These are phyloP conservation scores for Rhinolophus sinicus DNA, from an alignment of 2,113 vertebrate genomes.

Conservation along the genomic window DNA sequence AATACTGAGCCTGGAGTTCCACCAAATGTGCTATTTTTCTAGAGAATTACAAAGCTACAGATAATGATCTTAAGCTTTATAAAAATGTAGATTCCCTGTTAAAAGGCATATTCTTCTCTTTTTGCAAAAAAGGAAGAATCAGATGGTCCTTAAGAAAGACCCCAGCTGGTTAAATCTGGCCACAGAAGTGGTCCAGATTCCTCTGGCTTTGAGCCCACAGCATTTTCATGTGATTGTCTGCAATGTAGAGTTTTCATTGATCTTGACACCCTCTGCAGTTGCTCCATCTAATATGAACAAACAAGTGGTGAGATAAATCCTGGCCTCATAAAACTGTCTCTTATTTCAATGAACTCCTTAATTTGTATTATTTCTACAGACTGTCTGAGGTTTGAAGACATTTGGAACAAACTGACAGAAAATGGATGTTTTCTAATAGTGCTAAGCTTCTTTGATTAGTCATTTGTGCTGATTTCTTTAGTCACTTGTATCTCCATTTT, in stretches of 20 bases:
- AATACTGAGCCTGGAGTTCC: background rate
- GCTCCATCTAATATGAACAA: background rate
- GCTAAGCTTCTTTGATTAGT: background rate
- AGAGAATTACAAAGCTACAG: background rate
- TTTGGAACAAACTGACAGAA: background rate
- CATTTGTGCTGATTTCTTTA: constrained; percentile 15
- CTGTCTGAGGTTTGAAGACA: background rate
- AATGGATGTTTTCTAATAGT: constrained; percentile 15
- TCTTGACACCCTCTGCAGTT: background rate
- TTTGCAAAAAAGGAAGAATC: background rate
- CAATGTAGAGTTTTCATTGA: background rate
- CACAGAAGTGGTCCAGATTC: background rate
- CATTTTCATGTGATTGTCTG: background rate
- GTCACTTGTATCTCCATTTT: background rate
- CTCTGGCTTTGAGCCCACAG: background rate
- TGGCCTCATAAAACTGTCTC: constrained; percentile 26
- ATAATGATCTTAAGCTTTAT: background rate
- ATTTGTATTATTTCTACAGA: background rate
- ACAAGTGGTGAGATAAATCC: background rate
- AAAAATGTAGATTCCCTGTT: background rate
- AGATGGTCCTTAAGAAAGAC: constrained; percentile 17
- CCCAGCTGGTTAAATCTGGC: background rate
- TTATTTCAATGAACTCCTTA: constrained; percentile 15
- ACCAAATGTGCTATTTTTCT: background rate
- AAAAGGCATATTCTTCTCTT: background rate